A percentile compares a stretch with the other conserved stretches of the same genome.
These are phyloP conservation scores for Trididemnum clinides DNA, from an alignment of 23 tunicate species.

Conservation along the genomic window DNA sequence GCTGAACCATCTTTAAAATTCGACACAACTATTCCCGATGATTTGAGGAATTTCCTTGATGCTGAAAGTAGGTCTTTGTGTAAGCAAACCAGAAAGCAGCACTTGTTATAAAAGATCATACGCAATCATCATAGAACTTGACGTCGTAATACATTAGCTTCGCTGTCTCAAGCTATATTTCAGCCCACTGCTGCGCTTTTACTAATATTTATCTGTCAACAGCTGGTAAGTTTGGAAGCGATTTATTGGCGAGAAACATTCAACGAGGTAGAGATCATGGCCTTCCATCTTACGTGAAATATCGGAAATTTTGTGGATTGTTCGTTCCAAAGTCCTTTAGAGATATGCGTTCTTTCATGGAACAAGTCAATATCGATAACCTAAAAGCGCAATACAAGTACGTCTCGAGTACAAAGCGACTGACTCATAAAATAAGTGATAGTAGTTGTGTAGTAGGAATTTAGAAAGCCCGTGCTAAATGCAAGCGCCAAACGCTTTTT, in stretches of 20 bases:
- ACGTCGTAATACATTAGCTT: too few species aligned
- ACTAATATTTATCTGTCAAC: too few species aligned
- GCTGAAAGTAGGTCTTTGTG: neutral
- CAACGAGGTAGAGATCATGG: slow-evolving; percentile 93
- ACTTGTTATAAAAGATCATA: too few species aligned
- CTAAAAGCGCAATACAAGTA: too few species aligned
- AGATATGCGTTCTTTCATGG: slow-evolving; percentile 5
- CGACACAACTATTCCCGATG: slow-evolving; percentile 34
- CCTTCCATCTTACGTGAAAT: slow-evolving; percentile 65
- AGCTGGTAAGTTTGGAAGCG: slow-evolving; percentile 44
- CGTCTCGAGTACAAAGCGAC: too few species aligned
- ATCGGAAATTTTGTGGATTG: slow-evolving; percentile 68
- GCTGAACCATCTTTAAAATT: slow-evolving; percentile 30
- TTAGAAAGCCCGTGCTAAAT: too few species aligned
- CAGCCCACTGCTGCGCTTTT: too few species aligned
- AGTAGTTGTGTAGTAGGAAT: too few species aligned
- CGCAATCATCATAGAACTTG: too few species aligned
- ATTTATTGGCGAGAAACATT: slow-evolving; percentile 67
- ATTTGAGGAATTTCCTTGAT: slow-evolving; percentile 36
- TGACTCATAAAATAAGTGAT: too few species aligned
- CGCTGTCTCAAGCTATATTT: too few species aligned
- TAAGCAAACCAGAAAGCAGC: neutral
- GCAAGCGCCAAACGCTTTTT: too few species aligned
- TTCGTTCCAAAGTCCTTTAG: slow-evolving; percentile 45
- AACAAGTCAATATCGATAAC: neutral